Evolutionary conservation across 2,797 vertebrate species (phyloP), one percentile per base, ranked within the genome.

Genomic region (Carduelis carduelis): DNA sequence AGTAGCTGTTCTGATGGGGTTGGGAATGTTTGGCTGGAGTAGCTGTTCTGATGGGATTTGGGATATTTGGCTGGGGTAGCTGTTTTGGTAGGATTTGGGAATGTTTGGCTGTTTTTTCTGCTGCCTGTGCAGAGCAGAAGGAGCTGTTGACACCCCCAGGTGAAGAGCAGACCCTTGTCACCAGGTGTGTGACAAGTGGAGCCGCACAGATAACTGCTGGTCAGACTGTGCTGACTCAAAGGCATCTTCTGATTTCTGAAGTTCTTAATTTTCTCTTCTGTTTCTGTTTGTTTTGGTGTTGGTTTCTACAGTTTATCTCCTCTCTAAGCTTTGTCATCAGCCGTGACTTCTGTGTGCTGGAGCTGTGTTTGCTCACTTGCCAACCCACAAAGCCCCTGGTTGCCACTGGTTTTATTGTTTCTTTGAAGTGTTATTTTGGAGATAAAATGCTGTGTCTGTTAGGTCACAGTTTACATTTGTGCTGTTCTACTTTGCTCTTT

Each of bases 111-210:
- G 43, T 41, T 28, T 18, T n/a, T 44, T 22, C 6, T 57, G 35
- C 63, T 60, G 27, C 13, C 39, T 11, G 19, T n/a, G 28, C n/a
- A 60, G 27, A 35, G 14, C 39, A 15, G 11, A 8, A 2, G 39
- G 53, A 94, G 59, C 32, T 32, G 35, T 8, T 65, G 6, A 0
- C 15, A 6, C 12, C 20, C 85, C 13, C 8, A 4, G 16, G 14
- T 9, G 3, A 17, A 5, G 16, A 60, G 9, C 41, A 89, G 41
- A 14, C 19, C 6, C 6, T 35, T 46, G 39, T 24, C 2, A 2
- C 18, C 44, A 22, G 44, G 44, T 0, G 0, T 0, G 0, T 32
- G 21, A 35, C 56, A 13, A 13, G 56, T 19, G 35, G 77, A 60
- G 63, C n/a, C 49, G 50, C 47, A 11, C 44, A 10, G 32, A 13